Evolutionary conservation across 2,113 vertebrate genomes (phyloP), one percentile per base, ranked within the genome.

Genomic region (Triplophysa dalaica): DNA sequence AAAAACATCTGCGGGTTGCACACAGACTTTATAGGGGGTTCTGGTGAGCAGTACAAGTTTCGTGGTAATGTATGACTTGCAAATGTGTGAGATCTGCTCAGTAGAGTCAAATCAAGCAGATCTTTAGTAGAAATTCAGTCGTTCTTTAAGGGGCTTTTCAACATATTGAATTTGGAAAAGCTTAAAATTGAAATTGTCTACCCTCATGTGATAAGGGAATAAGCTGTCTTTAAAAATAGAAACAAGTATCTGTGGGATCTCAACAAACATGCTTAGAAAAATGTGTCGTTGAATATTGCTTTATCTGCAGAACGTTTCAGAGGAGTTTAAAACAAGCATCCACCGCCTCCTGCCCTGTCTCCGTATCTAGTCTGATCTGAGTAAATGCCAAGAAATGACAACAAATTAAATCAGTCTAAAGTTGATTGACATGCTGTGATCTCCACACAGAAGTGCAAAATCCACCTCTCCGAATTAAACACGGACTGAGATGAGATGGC

Each of bases 351-450:
- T n/a, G 17, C 72, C 58, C 22, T 61, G 16, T 58, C 8, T 73
- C 62, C 29, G 21, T 63, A 48, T 75, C 4, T 26, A 48, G 41
- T 48, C 26, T 10, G 17, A 48, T 16, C 73, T 11, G 17, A 26
- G 38, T 43, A 45, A 56, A 56, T 56, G 56, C 5, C 62, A 52
- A 17, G 16, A 62, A 70, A 62, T 60, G 45, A 67, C 10, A 64
- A 66, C 17, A 52, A 64, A 29, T 79, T 33, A 13, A 70, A 52
- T 80, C 58, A 14, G 5, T 29, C 54, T 54, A 73, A 60, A 75
- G 21, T 22, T 67, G 9, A 79, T 13, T 64, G 17, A 33, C 48
- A 17, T 78, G 19, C 5, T 64, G 45, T 50, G 22, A 68, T 79
- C 16, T 68, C 50, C 29, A 33, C 22, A 22, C 21, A 52, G 48